Evolutionary conservation across 2,797 vertebrate species (phyloP), one percentile per base, ranked within the genome.

Genomic region (Siniperca undulata): DNA sequence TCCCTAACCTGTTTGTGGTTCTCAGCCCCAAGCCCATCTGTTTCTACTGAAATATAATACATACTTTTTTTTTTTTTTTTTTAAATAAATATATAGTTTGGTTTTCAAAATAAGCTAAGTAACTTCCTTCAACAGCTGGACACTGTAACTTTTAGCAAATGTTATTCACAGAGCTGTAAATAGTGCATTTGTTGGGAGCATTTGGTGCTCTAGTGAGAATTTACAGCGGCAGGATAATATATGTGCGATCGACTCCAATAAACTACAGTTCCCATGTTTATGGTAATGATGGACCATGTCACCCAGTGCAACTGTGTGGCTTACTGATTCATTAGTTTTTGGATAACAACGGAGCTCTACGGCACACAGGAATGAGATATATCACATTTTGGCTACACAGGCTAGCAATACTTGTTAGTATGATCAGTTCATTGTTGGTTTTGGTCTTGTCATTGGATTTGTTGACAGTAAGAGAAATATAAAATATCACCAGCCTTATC

Each of bases 401-500:
- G 27, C 27, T 30, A 30, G 42, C 22, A 17, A 58, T 22, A 40
- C 53, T 27, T 53, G 2, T 40, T 14, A 61, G n/a, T 42, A 16
- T 7, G 14, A 46, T 48, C 62, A 73, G 16, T 60, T 61, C 7
- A 36, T 55, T 19, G 17, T 44, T 24, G 8, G 38, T 3, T 42
- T 34, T 16, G 17, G 16, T 24, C 4, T 62, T 10, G 8, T 59
- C 3, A 30, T 40, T 13, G 67, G n/a, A 58, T 61, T 62, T 81
- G 65, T 44, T 62, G 22, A 60, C 70, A 56, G 36, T 56, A 78
- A 62, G 17, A 74, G 20, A 72, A 75, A 66, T 61, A 48, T 2
- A 64, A 50, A 74, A 62, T 34, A 67, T 24, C 17, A n/a, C 4
- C 22, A 30, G 46, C 8, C 14, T 72, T 2, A 38, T 52, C 24